Conservation (phyloP, 92 coral and sea anemone genomes). For the Bergia puertoricense region DNA sequence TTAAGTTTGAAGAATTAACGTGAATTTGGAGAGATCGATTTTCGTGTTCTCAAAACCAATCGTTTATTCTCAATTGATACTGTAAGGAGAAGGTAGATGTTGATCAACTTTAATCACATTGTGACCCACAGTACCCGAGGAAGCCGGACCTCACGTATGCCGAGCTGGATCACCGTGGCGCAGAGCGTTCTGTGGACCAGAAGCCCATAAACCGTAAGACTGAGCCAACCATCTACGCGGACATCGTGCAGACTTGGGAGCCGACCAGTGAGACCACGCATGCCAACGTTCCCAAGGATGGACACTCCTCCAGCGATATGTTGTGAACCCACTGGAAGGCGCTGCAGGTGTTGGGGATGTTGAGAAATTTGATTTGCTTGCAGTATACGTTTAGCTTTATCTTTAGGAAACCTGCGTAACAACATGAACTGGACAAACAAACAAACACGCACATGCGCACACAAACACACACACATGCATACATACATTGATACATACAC, state of each 20-base stretch:
- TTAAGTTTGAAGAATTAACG: too few species aligned
- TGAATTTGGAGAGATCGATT: background rate
- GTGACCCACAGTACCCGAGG: conserved; percentile 1
- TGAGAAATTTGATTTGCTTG: conserved; percentile 11
- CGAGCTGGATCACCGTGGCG: conserved; percentile 16
- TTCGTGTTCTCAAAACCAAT: background rate
- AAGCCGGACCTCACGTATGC: conserved; percentile 37
- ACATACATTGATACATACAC: too few species aligned
- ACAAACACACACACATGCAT: background rate
- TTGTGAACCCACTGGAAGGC: background rate
- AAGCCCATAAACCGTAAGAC: background rate
- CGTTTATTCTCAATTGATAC: too few species aligned
- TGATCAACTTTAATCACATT: background rate
- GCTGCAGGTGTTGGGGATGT: background rate
- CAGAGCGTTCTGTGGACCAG: conserved; percentile 36
- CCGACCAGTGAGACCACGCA: conserved; percentile 22
- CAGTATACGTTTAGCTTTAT: background rate
- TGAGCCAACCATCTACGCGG: conserved; percentile 43
- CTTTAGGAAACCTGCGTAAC: background rate
- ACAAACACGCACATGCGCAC: background rate
- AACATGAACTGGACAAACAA: too few species aligned
- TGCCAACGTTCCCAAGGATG: conserved; percentile 18
- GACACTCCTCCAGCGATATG: conserved; percentile 27
- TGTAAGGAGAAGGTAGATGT: background rate
- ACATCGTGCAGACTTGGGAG: conserved; percentile 43